Evolutionary conservation across 2,888 invertebrate genomes (phyloP), one percentile per base, ranked within the genome.

Genomic region (Coenonympha glycerion): DNA sequence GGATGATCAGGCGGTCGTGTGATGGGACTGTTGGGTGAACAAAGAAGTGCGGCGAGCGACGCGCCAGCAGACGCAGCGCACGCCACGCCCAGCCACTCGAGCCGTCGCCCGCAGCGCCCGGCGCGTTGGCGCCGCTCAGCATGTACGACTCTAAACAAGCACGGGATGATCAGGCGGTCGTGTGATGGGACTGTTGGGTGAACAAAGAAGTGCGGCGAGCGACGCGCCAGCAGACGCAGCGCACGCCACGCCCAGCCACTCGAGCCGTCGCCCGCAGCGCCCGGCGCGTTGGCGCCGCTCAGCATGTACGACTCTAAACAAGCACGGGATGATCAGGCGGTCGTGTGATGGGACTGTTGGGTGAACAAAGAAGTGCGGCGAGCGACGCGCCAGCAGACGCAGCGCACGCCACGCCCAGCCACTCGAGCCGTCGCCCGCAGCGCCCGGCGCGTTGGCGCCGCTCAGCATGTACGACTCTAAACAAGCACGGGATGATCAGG

Each of bases 161-260:
- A 19, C 96, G 33, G 98, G 88, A 73, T 97, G 98, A 60, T 95
- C 94, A 0, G 95, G 92, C 58, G 97, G 88, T 41, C 93, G 93
- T 59, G 94, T 94, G 47, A 96, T 95, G 9, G 95, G 95, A 62
- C 93, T 93, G 76, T 95, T 95, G 65, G 91, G 71, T 95, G 93
- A 3, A 95, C 94, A 70, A 95, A 95, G 81, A 98, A 98, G 78
- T 96, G 95, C 0, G 97, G 95, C 60, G 95, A 95, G 49, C 95
- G 90, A 1, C 94, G 89, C 0, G 97, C 96, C 40, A 98, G 81
- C 50, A 99, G 85, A 26, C 98, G 89, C 56, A 98, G 83, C 0
- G 97, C 97, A 64, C 97, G 91, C 98, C 98, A 99, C 36, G 96
- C 96, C 86, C 95, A 98, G 47, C 94, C 95, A 4, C 94, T 92